A percentile compares a stretch with the other conserved stretches of the same genome.
These are phyloP conservation scores for Heliocidaris tuberculata DNA, from an alignment of 35 echinoderm and acorn worm species.

Conservation along the genomic window DNA sequence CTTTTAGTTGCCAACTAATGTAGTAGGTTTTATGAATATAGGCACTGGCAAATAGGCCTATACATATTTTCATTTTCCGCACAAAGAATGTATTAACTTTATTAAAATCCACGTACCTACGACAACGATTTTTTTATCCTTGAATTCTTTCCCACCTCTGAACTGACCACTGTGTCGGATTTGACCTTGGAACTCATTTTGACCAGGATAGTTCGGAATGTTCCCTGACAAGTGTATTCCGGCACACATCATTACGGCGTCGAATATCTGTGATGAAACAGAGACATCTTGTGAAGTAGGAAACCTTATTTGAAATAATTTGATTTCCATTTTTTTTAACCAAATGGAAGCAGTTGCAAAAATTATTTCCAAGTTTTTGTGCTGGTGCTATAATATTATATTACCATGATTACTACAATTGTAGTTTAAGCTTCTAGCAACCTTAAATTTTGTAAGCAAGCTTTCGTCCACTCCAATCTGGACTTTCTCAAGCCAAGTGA, in stretches of 20 bases:
- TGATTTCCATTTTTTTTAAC: no score
- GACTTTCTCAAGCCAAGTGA: no score
- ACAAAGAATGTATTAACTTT: not conserved
- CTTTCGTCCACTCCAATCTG: no score
- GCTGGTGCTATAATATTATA: no score
- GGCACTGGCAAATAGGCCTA: not conserved
- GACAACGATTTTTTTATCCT: constrained; percentile 47
- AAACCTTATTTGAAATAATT: not conserved
- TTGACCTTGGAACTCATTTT: constrained; percentile 34
- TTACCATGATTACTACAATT: no score
- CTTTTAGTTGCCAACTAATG: not conserved
- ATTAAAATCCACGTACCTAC: constrained; percentile 49
- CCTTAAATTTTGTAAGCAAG: no score
- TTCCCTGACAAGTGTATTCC: constrained; percentile 19
- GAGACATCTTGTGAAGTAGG: not conserved
- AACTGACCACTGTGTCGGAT: constrained; percentile 46
- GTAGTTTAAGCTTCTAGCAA: no score
- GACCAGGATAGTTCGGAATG: constrained; percentile 46
- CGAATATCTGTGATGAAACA: constrained; percentile 19
- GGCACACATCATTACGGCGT: constrained; percentile 56
- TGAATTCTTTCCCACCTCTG: constrained; percentile 17
- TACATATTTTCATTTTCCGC: not conserved
- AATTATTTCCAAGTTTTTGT: no score
- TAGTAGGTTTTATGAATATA: not conserved
- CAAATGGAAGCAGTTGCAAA: no score